phyloP scores from a whole-genome alignment of 2,888 invertebrate species.

The Mechanitis messenoides region DNA sequence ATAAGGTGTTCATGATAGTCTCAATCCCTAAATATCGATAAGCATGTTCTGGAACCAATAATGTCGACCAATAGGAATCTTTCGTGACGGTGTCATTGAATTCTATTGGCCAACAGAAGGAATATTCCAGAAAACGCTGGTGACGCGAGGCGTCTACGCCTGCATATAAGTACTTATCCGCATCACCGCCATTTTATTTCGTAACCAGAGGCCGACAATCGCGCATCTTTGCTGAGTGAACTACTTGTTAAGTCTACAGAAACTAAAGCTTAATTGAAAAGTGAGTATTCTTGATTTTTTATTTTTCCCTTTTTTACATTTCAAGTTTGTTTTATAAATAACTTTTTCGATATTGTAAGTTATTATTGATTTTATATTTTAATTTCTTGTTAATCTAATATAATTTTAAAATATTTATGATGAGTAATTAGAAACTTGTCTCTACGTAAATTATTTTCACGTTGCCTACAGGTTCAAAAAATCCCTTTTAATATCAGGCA shows the following conservation, averaged over 20 bases:
- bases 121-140: conserved; percentile 68
- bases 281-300: conserved; percentile 46
- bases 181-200: conserved; percentile 59
- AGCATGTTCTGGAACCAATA: conserved; percentile 10
- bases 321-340: conserved; percentile 5
- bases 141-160: conserved; percentile 54
- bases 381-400: no score
- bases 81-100: conserved; percentile 32
- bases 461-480: no score
- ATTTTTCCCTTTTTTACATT: conserved; percentile 8
- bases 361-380: no score
- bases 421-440: no score
- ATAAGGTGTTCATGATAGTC: neutral
- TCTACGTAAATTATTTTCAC: no score
- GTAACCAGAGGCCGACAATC: conserved; percentile 68
- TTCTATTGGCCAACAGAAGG: conserved; percentile 51
- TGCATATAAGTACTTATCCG: conserved; percentile 45
- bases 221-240: conserved; percentile 70
- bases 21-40: conserved; percentile 11
- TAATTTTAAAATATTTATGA: no score
- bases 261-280: conserved; percentile 44
- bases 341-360: no score
- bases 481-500: no score
- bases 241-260: conserved; percentile 53
- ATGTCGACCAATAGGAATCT: conserved; percentile 48